These are phyloP conservation scores for Conops quadrifasciatus DNA, from an alignment of 2,888 invertebrate species.

Conservation along the genomic window DNA sequence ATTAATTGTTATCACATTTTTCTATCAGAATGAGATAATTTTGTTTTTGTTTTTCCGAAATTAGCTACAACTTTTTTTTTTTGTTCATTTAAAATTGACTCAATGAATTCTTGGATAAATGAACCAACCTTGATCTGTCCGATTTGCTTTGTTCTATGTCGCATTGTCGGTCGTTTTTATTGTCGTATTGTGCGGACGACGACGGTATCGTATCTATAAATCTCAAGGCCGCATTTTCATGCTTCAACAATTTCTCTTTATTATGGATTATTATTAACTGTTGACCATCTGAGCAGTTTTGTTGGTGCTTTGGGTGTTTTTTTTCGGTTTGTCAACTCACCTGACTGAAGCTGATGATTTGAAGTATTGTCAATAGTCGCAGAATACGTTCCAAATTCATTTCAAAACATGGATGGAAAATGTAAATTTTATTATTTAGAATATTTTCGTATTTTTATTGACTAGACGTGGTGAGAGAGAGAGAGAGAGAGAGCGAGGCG, in stretches of 20 bases:
- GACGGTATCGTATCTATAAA: not conserved
- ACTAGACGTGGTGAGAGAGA: not conserved
- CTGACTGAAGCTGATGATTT: slow-evolving; percentile 54
- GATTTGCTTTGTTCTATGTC: not conserved
- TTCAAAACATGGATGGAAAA: slow-evolving; percentile 30
- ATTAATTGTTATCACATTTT: not conserved
- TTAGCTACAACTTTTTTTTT: not conserved
- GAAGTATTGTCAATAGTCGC: slow-evolving; percentile 53
- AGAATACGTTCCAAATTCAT: slow-evolving; percentile 47
- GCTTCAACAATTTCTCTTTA: not conserved
- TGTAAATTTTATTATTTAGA: slow-evolving; percentile 1
- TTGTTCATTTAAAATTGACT: not conserved
- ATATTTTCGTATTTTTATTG: not conserved
- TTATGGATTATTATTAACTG: not conserved
- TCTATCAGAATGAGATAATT: not conserved
- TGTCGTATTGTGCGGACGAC: not conserved
- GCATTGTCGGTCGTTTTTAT: not conserved
- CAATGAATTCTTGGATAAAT: not conserved
- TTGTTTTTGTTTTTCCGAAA: not conserved
- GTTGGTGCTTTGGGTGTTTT: not conserved
- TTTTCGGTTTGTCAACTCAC: slow-evolving; percentile 47
- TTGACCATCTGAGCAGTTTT: not conserved
- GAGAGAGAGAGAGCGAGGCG: not conserved
- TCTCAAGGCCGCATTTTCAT: not conserved
- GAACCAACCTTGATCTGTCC: slow-evolving; percentile 1